phyloP scores from a whole-genome alignment of 2,113 vertebrate species.

The Xiphorhynchus elegans region DNA sequence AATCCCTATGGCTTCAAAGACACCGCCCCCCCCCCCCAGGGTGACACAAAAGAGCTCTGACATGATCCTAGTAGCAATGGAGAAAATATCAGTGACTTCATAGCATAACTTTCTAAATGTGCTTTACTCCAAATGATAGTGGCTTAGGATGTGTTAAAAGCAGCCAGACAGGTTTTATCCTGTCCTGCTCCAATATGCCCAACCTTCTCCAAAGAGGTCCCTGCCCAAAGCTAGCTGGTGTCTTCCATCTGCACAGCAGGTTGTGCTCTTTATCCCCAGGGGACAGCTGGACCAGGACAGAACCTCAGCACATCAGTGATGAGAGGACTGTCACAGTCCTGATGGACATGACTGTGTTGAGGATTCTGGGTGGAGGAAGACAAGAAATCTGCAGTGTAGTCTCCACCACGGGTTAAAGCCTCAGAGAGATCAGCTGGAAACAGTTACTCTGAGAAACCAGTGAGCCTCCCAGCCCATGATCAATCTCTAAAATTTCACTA shows the following conservation, averaged over 20 bases:
- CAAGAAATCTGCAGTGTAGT: neutral
- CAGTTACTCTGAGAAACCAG: neutral
- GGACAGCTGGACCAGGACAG: neutral
- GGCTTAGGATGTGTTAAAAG: neutral
- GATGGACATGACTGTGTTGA: neutral
- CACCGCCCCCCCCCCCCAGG: neutral
- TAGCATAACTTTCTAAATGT: neutral
- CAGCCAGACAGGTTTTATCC: neutral
- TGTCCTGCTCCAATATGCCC: neutral
- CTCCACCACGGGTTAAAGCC: neutral
- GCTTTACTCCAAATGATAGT: neutral
- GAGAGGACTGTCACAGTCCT: neutral
- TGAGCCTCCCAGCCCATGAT: neutral
- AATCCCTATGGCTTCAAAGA: neutral
- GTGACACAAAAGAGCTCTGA: neutral
- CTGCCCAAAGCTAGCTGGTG: neutral
- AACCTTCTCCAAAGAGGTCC: neutral
- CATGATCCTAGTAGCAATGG: neutral
- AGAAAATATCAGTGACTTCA: neutral
- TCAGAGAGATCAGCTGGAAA: neutral
- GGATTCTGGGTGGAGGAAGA: neutral
- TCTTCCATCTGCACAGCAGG: neutral
- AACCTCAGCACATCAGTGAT: rapidly evolving
- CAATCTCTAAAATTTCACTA: neutral
- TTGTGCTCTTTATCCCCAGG: neutral